Base-by-base conservation (phyloP, 37 sponge, comb jelly and placozoan species). In the Theonella swinhoei region DNA sequence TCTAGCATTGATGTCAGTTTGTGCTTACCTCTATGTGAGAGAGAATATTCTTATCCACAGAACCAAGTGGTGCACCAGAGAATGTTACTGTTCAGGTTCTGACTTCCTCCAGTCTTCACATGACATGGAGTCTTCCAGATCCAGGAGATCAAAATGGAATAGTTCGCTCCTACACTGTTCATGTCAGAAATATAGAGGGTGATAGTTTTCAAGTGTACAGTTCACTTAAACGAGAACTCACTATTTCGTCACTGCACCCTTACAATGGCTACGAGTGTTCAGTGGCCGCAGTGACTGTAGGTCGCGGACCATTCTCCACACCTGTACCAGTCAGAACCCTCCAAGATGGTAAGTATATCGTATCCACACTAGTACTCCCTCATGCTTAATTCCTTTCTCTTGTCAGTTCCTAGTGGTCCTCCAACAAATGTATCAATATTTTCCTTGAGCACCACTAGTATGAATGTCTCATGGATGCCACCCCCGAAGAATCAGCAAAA, bases 91-190 rank as follows among this genome's bases (percentile, higher is more conserved):
- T 47, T 47, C 11, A 47, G 14, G 54, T 14, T 17, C 54, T 47
- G 11, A 47, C 11, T 47, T 47, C 54, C 7, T 47, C 54, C 54
- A 47, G 54, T 47, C 54, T 47, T 17, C 54, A 47, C 54, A 47
- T 83, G 17, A 42, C 0, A 23, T 83, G 84, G 84, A 23, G 28
- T 8, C 67, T 36, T 36, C 84, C 75, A 36, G 31, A 22, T 5
- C 67, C 67, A 38, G 41, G 35, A 36, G 41, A 75, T n/a, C 32
- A 20, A 24, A 83, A 83, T 75, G 84, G 84, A 32, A 37, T 75
- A 24, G 28, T 83, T 22, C 62, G 42, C 17, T 8, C 17, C 22
- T 83, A 83, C 39, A 24, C 28, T 19, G 75, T 83, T 30, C 62
- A 30, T 29, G 30, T 83, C 40, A 62, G 43, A 24, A 39, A 37